Conservation (phyloP, 2,113 vertebrate genomes). For the Antechinus flavipes region DNA sequence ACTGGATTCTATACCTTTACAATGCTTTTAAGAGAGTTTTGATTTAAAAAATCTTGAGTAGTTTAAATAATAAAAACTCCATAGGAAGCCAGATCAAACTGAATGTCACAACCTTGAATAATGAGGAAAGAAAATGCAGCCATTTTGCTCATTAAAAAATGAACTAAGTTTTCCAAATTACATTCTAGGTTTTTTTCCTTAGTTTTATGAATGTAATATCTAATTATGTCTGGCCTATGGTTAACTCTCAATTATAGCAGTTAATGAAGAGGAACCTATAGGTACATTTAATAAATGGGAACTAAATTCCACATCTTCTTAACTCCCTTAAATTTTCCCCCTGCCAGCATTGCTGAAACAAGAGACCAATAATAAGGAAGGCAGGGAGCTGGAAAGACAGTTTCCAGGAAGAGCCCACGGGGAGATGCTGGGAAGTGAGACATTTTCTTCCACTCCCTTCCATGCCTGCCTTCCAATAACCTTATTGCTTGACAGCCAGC, state of each 20-base stretch:
- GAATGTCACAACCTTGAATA: conserved; percentile 18
- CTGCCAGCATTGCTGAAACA: not conserved
- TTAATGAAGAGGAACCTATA: not conserved
- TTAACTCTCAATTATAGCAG: not conserved
- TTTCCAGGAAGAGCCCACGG: not conserved
- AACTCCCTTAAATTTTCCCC: not conserved
- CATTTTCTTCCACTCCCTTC: not conserved
- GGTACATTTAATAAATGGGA: not conserved
- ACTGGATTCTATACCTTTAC: not conserved
- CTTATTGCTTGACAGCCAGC: not conserved
- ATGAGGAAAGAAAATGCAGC: not conserved
- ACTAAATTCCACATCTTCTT: not conserved
- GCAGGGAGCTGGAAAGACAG: not conserved
- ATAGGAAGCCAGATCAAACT: not conserved
- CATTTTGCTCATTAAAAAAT: conserved; percentile 37
- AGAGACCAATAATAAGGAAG: not conserved
- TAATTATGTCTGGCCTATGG: conserved; percentile 19
- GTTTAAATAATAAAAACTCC: not conserved
- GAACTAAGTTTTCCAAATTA: conserved; percentile 21
- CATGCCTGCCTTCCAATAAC: not conserved
- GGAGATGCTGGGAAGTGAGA: not conserved
- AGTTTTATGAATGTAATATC: conserved; percentile 40
- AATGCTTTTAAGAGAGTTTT: not conserved
- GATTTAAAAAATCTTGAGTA: not conserved
- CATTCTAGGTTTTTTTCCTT: not conserved